These are phyloP conservation scores for Drosophila putrida DNA, from an alignment of 2,888 invertebrate species.

Conservation along the genomic window DNA sequence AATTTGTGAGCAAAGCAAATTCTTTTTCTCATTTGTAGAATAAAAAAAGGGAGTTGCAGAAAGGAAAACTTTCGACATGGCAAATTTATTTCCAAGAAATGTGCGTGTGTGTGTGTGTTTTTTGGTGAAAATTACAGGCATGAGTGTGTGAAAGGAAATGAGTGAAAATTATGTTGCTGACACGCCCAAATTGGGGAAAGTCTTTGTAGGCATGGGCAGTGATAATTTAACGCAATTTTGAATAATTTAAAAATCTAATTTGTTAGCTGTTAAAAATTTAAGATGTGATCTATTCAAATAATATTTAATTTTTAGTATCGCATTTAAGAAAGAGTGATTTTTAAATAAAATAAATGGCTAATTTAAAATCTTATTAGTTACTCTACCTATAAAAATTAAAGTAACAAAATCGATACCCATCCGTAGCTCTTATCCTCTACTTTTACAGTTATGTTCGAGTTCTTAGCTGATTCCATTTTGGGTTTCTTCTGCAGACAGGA, in stretches of 20 bases:
- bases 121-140: not conserved
- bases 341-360: too few species aligned
- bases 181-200: constrained; percentile 19
- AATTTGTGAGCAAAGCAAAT: not conserved
- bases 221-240: too few species aligned
- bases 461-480: not conserved
- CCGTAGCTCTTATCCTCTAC: too few species aligned
- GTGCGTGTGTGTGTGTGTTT: constrained; percentile 7
- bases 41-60: not conserved
- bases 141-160: constrained; percentile 27
- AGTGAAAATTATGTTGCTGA: constrained; percentile 56
- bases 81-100: constrained; percentile 50
- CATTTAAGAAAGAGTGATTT: too few species aligned
- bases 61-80: constrained; percentile 26
- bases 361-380: too few species aligned
- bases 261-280: too few species aligned
- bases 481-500: constrained; percentile 1
- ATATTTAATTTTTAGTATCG: too few species aligned
- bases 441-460: not conserved
- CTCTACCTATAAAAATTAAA: too few species aligned
- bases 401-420: too few species aligned
- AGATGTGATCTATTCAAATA: too few species aligned
- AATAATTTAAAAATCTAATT: too few species aligned
- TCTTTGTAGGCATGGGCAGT: too few species aligned
- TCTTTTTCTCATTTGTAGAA: not conserved